Base-by-base conservation (phyloP, 2,888 invertebrate species). In the Horisme vitalbata region DNA sequence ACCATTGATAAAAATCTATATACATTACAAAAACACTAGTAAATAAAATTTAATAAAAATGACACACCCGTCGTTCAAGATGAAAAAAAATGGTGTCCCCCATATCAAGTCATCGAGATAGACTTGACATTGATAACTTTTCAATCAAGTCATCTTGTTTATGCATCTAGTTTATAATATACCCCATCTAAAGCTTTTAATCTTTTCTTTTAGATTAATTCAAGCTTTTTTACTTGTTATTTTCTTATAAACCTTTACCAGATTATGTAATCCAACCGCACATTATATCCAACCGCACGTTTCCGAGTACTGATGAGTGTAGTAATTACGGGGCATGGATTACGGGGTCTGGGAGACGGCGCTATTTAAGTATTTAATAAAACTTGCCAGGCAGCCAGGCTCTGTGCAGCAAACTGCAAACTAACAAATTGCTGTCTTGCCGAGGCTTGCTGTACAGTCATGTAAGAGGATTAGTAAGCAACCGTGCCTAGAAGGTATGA, bases 351-450 rank as follows among this genome's bases (percentile, higher is more conserved):
- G 6, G 33, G 18, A 18, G 12, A 9, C 10, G 20, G 26, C 20
- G 30, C 30, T 30, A 30, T 30, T 38, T 38, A 38, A 38, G 46
- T 59, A 62, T 61, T 60, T 65, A 63, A 67, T 63, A 69, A 62
- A 57, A 63, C 57, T 64, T 59, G 47, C 50, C 57, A 56, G 56
- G 49, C 41, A 39, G 23, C n/a, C 10, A 26, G 27, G 21, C 15
- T 13, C 12, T 30, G 34, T 45, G 33, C 27, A 41, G 45, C n/a
- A n/a, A n/a, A n/a, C n/a, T 45, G 45, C 54, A 41, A 45, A 70
- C 71, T 71, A 73, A 68, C 73, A 75, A 75, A 75, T 75, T 73
- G 65, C 69, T 61, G 63, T 64, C 61, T 62, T 57, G 55, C 56
- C 41, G 28, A 28, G 12, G 8, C 13, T 13, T 13, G 12, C 28